phyloP scores from a whole-genome alignment of 2,888 invertebrate genomes.

The Nephrocerus scutellatus region DNA sequence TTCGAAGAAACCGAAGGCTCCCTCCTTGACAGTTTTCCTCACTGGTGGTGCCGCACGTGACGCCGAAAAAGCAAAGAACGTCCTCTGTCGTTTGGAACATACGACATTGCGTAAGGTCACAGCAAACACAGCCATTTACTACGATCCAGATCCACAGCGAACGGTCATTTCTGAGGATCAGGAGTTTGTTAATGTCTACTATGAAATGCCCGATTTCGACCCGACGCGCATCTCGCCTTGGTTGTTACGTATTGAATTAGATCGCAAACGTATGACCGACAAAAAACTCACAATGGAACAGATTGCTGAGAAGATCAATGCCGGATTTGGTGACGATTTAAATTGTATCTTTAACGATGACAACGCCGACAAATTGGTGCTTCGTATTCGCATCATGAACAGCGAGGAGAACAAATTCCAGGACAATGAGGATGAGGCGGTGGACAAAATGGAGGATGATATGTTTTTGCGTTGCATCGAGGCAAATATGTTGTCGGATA shows the following conservation, averaged over 20 bases:
- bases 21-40: conserved; percentile 95
- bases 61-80: conserved; percentile 99
- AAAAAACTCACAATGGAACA: conserved; percentile 99
- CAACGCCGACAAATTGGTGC: conserved; percentile 95
- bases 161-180: conserved; percentile 99
- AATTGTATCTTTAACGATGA: conserved; percentile 99
- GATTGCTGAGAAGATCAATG: conserved; percentile 98
- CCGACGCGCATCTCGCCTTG: conserved; percentile 96
- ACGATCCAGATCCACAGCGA: conserved; percentile 98
- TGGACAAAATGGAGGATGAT: conserved; percentile 99
- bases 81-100: conserved; percentile 94
- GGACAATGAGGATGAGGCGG: conserved; percentile 69
- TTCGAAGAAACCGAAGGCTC: conserved; percentile 98
- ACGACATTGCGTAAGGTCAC: conserved; percentile 95
- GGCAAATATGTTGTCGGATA: conserved; percentile 97
- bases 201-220: conserved; percentile 99
- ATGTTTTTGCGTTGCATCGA: conserved; percentile 98
- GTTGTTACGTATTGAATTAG: conserved; percentile 95
- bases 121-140: conserved; percentile 98
- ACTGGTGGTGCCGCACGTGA: conserved; percentile 97
- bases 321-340: conserved; percentile 97
- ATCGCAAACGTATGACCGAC: conserved; percentile 98
- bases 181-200: conserved; percentile 98
- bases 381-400: conserved; percentile 97
- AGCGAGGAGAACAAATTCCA: conserved; percentile 84